Conservation (phyloP, 2,888 invertebrate species). For the Drymonia ruficornis region DNA sequence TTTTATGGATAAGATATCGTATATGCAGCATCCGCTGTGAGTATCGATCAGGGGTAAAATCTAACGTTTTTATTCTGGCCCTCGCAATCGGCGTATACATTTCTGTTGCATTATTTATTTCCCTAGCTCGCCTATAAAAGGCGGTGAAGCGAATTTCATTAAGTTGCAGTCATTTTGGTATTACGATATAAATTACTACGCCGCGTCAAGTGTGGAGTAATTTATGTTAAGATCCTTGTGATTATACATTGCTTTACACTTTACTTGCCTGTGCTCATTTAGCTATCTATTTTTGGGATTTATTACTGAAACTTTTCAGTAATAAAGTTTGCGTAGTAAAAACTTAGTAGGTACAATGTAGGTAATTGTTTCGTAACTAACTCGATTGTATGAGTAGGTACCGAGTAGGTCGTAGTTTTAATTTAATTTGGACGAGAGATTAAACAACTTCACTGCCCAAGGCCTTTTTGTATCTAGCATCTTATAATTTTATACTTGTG, state of each 20-base stretch:
- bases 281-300: too few relatives aligned
- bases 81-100: conserved; percentile 1
- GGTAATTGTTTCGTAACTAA: too few relatives aligned
- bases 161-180: conserved; percentile 25
- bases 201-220: conserved; percentile 16
- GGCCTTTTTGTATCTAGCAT: neutral
- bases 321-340: too few relatives aligned
- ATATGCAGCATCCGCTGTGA: conserved; percentile 1
- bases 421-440: neutral
- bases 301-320: too few relatives aligned
- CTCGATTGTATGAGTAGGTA: too few relatives aligned
- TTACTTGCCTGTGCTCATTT: neutral
- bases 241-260: neutral
- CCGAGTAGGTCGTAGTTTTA: too few relatives aligned
- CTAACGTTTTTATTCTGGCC: neutral
- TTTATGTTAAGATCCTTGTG: conserved; percentile 14
- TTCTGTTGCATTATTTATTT: conserved; percentile 2
- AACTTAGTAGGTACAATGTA: too few relatives aligned
- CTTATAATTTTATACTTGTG: neutral
- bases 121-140: conserved; percentile 2
- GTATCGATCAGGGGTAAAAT: neutral
- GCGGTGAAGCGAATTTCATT: conserved; percentile 21
- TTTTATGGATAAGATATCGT: conserved; percentile 1
- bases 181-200: conserved; percentile 26
- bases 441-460: neutral